Evolutionary conservation across 1,140 invertebrate genomes (phyloP).

Genomic region (Drosophila erecta): DNA sequence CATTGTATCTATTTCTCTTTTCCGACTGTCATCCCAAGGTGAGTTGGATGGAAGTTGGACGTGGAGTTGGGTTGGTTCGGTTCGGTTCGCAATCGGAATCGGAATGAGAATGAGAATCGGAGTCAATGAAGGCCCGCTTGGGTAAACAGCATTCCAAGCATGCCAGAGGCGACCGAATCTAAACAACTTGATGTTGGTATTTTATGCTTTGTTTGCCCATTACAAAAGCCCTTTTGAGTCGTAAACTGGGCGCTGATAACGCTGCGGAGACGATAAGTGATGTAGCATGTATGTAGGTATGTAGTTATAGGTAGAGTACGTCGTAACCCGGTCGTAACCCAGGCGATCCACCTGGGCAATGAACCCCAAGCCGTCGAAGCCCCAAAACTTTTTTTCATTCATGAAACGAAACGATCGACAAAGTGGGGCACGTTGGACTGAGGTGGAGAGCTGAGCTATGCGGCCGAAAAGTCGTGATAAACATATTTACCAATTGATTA

Average conservation of each 20-base stretch:
- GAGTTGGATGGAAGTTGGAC: constrained; percentile 30
- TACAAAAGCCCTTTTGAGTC: constrained; percentile 65
- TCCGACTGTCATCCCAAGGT: constrained; percentile 44
- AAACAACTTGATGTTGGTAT: constrained; percentile 72
- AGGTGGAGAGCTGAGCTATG: constrained; percentile 64
- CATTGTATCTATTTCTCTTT: constrained; percentile 38
- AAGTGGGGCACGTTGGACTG: constrained; percentile 62
- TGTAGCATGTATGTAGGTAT: neutral
- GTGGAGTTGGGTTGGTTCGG: neutral
- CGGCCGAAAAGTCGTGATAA: constrained; percentile 74
- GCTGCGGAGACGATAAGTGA: constrained; percentile 21
- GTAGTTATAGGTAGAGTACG: no score
- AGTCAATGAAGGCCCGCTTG: constrained; percentile 1
- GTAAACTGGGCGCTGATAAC: constrained; percentile 42
- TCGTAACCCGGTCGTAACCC: neutral
- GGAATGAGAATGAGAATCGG: neutral
- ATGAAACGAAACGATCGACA: constrained; percentile 57
- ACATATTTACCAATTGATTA: constrained; percentile 82
- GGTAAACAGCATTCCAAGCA: constrained; percentile 68
- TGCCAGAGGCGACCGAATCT: constrained; percentile 58
- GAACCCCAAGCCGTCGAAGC: neutral
- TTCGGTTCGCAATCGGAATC: no score
- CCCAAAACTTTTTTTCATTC: constrained; percentile 36
- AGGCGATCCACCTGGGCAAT: constrained; percentile 20
- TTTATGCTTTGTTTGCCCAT: constrained; percentile 73